Evolutionary conservation across 2,797 vertebrate species (phyloP).

Genomic region (Alca torda): DNA sequence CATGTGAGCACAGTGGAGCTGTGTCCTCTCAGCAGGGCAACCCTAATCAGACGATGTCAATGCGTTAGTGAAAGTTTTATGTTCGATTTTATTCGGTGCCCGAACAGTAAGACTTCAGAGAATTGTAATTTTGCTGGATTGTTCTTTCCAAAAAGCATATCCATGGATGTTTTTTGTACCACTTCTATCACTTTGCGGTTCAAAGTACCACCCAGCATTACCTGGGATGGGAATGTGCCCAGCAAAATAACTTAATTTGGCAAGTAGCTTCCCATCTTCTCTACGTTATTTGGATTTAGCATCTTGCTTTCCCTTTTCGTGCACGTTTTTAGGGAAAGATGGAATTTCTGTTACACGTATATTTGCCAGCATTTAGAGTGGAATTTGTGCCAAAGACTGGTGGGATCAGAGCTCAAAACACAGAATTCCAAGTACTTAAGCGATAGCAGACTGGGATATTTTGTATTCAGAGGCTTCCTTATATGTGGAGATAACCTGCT

Average conservation of each 20-base stretch:
- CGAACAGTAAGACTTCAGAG: background rate
- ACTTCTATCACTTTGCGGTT: background rate
- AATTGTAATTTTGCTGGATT: background rate
- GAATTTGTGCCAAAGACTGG: background rate
- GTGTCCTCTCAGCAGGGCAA: background rate
- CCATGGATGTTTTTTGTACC: background rate
- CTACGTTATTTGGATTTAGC: background rate
- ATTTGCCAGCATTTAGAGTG: background rate
- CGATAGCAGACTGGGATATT: background rate
- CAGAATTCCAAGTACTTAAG: background rate
- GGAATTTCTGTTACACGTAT: background rate
- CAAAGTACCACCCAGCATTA: background rate
- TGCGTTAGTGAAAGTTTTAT: fast-evolving
- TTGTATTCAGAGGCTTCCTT: background rate
- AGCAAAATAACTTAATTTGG: background rate
- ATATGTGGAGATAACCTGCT: background rate
- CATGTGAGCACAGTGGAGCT: fast-evolving
- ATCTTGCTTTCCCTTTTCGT: background rate
- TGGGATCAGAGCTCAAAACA: background rate
- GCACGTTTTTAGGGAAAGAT: background rate
- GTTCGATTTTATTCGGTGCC: background rate
- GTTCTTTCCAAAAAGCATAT: background rate
- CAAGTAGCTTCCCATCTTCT: background rate
- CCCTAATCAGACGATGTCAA: background rate
- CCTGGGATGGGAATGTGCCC: background rate